Percentiles rank a stretch among this genome's conserved stretches.
Conservation (phyloP, 1,140 invertebrate genomes). For the Ectropis grisescens region DNA sequence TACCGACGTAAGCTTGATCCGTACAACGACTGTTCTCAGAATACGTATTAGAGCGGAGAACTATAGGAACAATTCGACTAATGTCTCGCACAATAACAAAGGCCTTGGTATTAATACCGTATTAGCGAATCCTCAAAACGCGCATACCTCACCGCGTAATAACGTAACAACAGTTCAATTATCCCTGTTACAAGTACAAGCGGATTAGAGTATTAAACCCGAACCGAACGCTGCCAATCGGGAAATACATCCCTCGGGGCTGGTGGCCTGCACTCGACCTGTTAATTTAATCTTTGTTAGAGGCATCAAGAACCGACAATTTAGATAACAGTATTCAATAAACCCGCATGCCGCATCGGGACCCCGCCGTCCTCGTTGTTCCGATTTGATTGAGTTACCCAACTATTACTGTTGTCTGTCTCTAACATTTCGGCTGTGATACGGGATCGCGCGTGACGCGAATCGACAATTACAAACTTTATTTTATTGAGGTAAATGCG, state of each 20-base stretch:
- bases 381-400: slow-evolving; percentile 39
- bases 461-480: slow-evolving; percentile 7
- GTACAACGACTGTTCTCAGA: too few relatives aligned
- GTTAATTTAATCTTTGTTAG: slow-evolving; percentile 53
- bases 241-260: slow-evolving; percentile 24
- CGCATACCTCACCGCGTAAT: too few relatives aligned
- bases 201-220: slow-evolving; percentile 35
- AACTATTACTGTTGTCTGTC: slow-evolving; percentile 21
- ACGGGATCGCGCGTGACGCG: slow-evolving; percentile 7
- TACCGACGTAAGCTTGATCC: too few relatives aligned
- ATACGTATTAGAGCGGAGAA: too few relatives aligned
- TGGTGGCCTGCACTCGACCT: slow-evolving; percentile 28
- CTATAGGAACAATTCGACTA: too few relatives aligned
- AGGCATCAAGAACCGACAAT: slow-evolving; percentile 40
- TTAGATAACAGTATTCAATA: slow-evolving; percentile 58
- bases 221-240: slow-evolving; percentile 25
- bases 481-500: slow-evolving; percentile 12
- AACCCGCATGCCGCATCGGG: slow-evolving; percentile 27
- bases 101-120: too few relatives aligned
- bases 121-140: too few relatives aligned
- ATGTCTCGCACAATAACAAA: too few relatives aligned
- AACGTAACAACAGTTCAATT: slow-evolving; percentile 41
- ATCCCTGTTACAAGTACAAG: slow-evolving; percentile 33
- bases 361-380: slow-evolving; percentile 23
- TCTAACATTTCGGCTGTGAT: slow-evolving; percentile 9